These are phyloP conservation scores for Linepithema humile DNA, from an alignment of 1,140 invertebrate species.

Conservation along the genomic window DNA sequence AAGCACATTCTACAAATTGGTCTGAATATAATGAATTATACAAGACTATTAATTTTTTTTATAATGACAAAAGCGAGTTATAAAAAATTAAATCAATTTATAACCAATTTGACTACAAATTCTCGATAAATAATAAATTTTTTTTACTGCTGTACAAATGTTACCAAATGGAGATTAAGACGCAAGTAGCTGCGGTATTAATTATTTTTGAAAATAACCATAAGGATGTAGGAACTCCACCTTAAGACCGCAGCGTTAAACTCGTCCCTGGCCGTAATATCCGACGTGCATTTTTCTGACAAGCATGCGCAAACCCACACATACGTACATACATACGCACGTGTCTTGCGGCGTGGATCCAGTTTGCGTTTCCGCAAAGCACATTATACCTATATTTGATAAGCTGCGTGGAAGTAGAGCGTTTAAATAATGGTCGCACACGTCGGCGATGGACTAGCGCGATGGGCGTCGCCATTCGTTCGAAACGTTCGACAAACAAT, in stretches of 20 bases:
- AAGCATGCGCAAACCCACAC: conserved; percentile 56
- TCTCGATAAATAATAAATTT: background rate
- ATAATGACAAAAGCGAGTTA: background rate
- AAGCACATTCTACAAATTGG: background rate
- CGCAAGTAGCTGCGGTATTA: background rate
- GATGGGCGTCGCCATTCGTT: conserved; percentile 69
- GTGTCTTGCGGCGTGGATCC: conserved; percentile 53
- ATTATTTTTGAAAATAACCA: conserved; percentile 20
- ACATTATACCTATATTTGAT: conserved; percentile 78
- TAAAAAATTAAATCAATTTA: background rate
- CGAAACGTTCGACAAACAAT: conserved; percentile 81
- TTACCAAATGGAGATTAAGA: background rate
- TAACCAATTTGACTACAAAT: background rate
- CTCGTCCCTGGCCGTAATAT: conserved; percentile 67
- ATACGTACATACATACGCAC: background rate
- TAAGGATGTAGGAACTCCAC: conserved; percentile 17
- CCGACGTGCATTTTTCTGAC: conserved; percentile 65
- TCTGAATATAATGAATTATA: background rate
- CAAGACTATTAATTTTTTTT: too few relatives aligned
- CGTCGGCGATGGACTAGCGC: conserved; percentile 60
- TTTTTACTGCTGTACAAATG: conserved; percentile 3
- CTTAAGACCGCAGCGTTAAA: conserved; percentile 44
- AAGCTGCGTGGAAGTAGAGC: conserved; percentile 78
- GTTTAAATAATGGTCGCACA: conserved; percentile 75
- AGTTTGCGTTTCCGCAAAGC: conserved; percentile 76